Evolutionary conservation across 1,140 invertebrate genomes (phyloP).

Genomic region (Drosophila nigromelanica): DNA sequence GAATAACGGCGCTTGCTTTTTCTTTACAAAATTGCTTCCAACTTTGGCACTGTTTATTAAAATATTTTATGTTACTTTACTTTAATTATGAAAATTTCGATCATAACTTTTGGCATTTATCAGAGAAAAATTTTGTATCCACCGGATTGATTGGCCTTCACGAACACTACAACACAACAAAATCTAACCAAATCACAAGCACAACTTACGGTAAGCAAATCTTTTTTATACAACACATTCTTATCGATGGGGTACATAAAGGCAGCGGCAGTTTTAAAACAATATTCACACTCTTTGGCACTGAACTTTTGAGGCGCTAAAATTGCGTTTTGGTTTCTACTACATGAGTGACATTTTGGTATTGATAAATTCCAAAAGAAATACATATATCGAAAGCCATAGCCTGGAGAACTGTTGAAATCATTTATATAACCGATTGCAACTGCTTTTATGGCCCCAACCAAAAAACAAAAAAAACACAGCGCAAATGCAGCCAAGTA

Average conservation of each 20-base stretch:
- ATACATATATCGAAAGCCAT: slow-evolving; percentile 42
- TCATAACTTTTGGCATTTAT: slow-evolving; percentile 40
- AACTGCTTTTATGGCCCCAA: slow-evolving; percentile 35
- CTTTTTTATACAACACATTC: slow-evolving; percentile 1
- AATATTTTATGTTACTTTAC: slow-evolving; percentile 32
- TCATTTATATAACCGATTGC: slow-evolving; percentile 31
- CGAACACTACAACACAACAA: slow-evolving; percentile 49
- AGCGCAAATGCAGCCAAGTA: slow-evolving; percentile 41
- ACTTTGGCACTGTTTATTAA: slow-evolving; percentile 41
- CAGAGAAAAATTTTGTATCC: slow-evolving; percentile 54
- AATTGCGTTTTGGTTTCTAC: slow-evolving; percentile 47
- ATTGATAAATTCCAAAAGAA: slow-evolving; percentile 61
- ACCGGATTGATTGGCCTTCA: slow-evolving; percentile 55
- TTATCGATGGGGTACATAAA: slow-evolving; percentile 1
- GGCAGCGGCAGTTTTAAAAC: slow-evolving; percentile 42
- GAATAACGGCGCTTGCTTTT: slow-evolving; percentile 63
- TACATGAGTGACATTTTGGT: slow-evolving; percentile 36
- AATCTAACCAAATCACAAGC: slow-evolving; percentile 17
- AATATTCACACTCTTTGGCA: slow-evolving; percentile 25
- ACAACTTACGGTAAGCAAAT: slow-evolving; percentile 49
- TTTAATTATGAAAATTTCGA: slow-evolving; percentile 2
- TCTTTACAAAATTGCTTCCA: slow-evolving; percentile 60
- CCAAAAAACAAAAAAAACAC: neutral
- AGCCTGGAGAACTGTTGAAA: slow-evolving; percentile 53
- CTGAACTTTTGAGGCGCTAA: slow-evolving; percentile 38